A percentile compares a stretch with the other conserved stretches of the same genome.
These are phyloP conservation scores for Mustelus asterias DNA, from an alignment of 2,113 vertebrate species.

Conservation along the genomic window DNA sequence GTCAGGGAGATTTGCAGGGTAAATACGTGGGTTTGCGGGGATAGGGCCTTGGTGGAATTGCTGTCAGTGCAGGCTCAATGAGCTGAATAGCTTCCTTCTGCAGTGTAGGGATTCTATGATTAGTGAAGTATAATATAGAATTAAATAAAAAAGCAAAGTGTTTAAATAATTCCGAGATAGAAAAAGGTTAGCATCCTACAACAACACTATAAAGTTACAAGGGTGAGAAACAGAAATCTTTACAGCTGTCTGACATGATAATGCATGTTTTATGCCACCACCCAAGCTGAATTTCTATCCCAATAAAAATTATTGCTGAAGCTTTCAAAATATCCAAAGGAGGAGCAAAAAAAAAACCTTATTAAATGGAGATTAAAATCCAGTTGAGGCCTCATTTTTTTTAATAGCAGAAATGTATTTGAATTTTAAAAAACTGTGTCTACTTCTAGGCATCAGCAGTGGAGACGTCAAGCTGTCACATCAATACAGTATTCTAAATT, in stretches of 20 bases:
- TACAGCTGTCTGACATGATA: neutral
- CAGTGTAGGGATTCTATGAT: too few species aligned
- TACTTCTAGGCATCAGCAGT: too few species aligned
- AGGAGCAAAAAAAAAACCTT: neutral
- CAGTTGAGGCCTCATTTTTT: neutral
- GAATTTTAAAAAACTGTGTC: neutral
- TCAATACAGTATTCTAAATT: neutral
- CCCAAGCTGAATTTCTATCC: neutral
- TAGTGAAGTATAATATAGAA: neutral
- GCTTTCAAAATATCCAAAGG: neutral
- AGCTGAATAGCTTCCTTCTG: too few species aligned
- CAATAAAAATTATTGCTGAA: neutral
- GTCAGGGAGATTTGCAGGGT: too few species aligned
- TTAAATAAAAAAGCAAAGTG: neutral
- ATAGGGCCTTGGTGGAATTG: too few species aligned
- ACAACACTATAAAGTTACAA: neutral
- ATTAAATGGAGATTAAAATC: neutral
- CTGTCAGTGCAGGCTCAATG: too few species aligned
- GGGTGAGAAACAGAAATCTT: neutral
- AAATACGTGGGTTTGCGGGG: too few species aligned
- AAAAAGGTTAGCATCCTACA: neutral
- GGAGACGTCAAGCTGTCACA: neutral
- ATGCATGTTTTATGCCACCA: neutral
- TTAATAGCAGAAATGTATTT: neutral
- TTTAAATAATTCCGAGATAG: neutral